Evolutionary conservation across 2,888 invertebrate genomes (phyloP), one percentile per base, ranked within the genome.

Genomic region (Acleris sparsana): DNA sequence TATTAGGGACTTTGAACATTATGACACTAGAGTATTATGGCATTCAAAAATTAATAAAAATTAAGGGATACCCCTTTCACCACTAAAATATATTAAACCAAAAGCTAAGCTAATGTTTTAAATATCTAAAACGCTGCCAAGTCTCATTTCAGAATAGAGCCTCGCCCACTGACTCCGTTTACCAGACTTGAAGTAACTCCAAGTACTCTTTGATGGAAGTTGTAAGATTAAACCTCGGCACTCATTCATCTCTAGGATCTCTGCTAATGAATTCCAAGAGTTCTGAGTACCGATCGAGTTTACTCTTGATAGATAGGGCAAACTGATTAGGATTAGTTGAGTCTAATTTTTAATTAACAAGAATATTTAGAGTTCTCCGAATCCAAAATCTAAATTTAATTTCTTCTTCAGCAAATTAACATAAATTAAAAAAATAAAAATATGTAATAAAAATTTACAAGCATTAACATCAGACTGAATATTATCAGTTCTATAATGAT

Each of bases 291-390:
- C 22, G 56, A 56, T 56, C 20, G 44, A 56, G 56, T 25, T 44
- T 13, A 46, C 13, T 7, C 52, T 16, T 18, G 46, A 53, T 55
- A 49, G 39, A 18, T 55, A 49, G 39, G n/a, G 20, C 6, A 11
- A 20, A 53, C 52, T 18, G 46, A 62, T 62, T 49, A 17, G 33
- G 7, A 55, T 20, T 33, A 22, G 62, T 62, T 55, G 33, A 44
- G 46, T 29, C 53, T 18, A 29, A 44, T 53, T 62, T 5, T 46
- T 55, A 48, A 62, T 55, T 53, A 46, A 44, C 53, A 33, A 33
- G n/a, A n/a, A 44, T n/a, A n/a, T n/a, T 46, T 46, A 7, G 1
- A 46, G 39, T 0, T 13, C 39, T 13, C 3, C 3, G 1, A 39
- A 25, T 25, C 0, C 25, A 5, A 25, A 25, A 25, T 25, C 25